Conservation (phyloP, 1,140 invertebrate genomes). For the Charaxes varanes region DNA sequence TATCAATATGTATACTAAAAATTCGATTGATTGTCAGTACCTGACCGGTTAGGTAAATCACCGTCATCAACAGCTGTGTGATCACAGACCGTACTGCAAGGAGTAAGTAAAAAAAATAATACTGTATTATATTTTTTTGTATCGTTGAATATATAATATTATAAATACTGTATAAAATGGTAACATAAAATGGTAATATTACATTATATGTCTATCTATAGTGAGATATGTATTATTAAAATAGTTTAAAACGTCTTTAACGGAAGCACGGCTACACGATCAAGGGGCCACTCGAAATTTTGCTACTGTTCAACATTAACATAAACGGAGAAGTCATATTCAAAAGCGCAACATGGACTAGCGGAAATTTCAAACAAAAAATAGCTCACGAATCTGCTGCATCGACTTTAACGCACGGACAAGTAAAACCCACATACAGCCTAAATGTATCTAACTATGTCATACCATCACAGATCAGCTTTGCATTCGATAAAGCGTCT, state of each 20-base stretch:
- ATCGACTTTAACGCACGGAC: conserved; percentile 29
- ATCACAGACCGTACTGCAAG: conserved; percentile 4
- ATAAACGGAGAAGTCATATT: conserved; percentile 8
- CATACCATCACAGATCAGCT: conserved; percentile 70
- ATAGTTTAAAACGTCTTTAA: no score
- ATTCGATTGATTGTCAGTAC: no score
- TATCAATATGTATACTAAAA: no score
- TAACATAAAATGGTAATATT: conserved; percentile 21
- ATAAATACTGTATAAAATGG: conserved; percentile 27
- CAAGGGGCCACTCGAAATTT: conserved; percentile 12
- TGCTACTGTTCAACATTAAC: no score
- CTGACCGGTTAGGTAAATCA: no score
- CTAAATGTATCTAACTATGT: conserved; percentile 62
- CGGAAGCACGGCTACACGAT: no score
- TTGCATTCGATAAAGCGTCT: conserved; percentile 56
- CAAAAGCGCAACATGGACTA: conserved; percentile 34
- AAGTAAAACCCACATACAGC: conserved; percentile 49
- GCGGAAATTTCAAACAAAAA: conserved; percentile 24
- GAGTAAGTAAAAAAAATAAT: conserved; percentile 19
- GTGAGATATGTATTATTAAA: not conserved
- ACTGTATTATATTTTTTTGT: conserved; percentile 18
- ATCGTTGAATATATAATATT: conserved; percentile 16
- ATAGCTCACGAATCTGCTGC: conserved; percentile 26
- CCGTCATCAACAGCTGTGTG: no score
- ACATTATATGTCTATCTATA: conserved; percentile 1